Evolutionary conservation across 1,140 invertebrate genomes (phyloP), one percentile per base, ranked within the genome.

Genomic region (Panagrolaimus sp.): DNA sequence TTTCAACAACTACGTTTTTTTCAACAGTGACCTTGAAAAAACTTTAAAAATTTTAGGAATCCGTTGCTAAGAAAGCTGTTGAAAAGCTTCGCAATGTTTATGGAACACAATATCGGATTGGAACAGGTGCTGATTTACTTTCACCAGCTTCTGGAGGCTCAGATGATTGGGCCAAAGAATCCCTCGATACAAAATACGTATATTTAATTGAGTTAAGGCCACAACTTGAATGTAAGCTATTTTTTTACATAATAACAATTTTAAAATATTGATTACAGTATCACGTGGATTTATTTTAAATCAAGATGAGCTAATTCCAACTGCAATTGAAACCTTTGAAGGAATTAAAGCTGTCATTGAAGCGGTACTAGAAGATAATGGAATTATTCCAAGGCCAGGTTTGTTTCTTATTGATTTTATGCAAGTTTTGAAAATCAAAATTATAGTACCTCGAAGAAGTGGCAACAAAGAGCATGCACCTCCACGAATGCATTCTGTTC

Each of bases 261-360:
- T 31, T 14, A 23, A n/a, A n/a, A 14, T n/a, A n/a, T 9, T 1
- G 1, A 11, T 38, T 73, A 14, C 31, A 74, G 74, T 74, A 48
- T 75, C 72, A 13, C 67, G 71, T 5, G 85, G 85, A 11, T 87
- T 86, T 74, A 72, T 86, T n/a, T 76, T 87, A 7, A 84, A 86
- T 8, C 78, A 79, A 13, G 75, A 83, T 11, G 87, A 88, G 72
- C 89, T 92, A 64, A 80, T 87, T 45, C 87, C 89, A 23, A 88
- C 89, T 68, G 89, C 88, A 3, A 81, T 84, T 66, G 91, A 92
- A 83, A 91, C 90, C 1, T 91, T 89, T 81, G 85, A 87, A 38
- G 85, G 83, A 11, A 73, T 87, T 38, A 77, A 79, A 51, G 84
- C 83, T 42, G 69, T 81, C 23, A 73, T 74, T 23, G 72, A 80